Conservation (phyloP, 2,113 vertebrate species). For the Furnarius figulus region DNA sequence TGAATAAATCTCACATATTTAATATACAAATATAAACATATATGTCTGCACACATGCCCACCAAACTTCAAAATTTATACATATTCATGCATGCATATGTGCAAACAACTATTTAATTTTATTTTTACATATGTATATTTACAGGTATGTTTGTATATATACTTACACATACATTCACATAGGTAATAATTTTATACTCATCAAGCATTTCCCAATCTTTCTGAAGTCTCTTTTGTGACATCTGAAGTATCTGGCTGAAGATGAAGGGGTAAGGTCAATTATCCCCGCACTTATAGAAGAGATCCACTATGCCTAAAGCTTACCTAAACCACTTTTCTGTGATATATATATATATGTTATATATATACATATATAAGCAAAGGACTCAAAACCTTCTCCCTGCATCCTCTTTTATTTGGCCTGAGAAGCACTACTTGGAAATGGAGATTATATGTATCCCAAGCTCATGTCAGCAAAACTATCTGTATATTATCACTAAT, state of each 20-base stretch:
- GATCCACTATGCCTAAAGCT: not conserved
- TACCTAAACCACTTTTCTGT: not conserved
- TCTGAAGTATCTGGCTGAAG: not conserved
- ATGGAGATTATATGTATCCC: not conserved
- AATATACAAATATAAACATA: not conserved
- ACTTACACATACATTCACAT: not conserved
- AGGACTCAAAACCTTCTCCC: not conserved
- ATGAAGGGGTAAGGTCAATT: not conserved
- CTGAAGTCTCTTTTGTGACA: not conserved
- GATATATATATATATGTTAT: too few species aligned
- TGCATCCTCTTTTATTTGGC: not conserved
- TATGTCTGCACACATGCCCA: not conserved
- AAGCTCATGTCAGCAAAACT: not conserved
- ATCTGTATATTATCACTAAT: not conserved
- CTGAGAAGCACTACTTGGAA: not conserved
- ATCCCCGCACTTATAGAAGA: not conserved
- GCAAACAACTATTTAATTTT: not conserved
- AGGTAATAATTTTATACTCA: not conserved
- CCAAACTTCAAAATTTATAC: not conserved
- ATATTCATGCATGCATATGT: not conserved
- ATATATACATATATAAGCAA: not conserved
- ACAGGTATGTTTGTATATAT: not conserved
- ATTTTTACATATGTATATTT: not conserved
- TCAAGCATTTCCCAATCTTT: not conserved
- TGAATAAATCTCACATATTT: not conserved